Conservation (phyloP, 2,797 vertebrate species). For the Poeciliopsis paucimaculata region DNA sequence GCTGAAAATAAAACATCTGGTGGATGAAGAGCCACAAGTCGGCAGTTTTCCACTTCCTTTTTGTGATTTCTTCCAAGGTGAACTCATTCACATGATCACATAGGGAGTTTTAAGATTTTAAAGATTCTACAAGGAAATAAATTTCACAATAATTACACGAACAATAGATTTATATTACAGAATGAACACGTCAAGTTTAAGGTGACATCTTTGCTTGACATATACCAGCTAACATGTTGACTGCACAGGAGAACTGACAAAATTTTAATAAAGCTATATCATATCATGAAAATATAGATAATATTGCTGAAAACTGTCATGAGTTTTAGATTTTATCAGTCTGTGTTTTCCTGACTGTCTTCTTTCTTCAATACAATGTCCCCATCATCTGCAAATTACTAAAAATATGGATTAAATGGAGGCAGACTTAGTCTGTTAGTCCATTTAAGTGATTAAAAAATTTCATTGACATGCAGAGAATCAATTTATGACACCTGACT, state of each 20-base stretch:
- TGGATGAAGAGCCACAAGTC: neutral
- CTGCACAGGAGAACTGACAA: neutral
- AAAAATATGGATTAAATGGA: neutral
- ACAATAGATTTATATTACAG: neutral
- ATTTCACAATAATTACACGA: neutral
- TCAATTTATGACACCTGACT: neutral
- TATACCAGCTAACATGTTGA: neutral
- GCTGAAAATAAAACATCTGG: neutral
- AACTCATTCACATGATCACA: neutral
- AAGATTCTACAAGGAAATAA: neutral
- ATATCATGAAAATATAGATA: neutral
- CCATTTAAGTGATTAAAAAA: neutral
- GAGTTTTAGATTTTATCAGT: neutral
- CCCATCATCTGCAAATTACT: neutral
- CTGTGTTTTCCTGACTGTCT: neutral
- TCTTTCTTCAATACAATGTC: neutral
- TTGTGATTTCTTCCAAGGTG: neutral
- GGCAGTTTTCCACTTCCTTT: neutral
- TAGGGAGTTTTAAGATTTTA: neutral
- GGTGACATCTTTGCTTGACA: neutral
- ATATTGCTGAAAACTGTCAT: neutral
- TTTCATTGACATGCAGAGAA: neutral
- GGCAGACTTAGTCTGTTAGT: neutral
- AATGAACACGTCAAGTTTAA: neutral
- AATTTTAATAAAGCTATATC: neutral